Conservation (phyloP, 2,888 invertebrate genomes). For the Pandemis corylana region DNA sequence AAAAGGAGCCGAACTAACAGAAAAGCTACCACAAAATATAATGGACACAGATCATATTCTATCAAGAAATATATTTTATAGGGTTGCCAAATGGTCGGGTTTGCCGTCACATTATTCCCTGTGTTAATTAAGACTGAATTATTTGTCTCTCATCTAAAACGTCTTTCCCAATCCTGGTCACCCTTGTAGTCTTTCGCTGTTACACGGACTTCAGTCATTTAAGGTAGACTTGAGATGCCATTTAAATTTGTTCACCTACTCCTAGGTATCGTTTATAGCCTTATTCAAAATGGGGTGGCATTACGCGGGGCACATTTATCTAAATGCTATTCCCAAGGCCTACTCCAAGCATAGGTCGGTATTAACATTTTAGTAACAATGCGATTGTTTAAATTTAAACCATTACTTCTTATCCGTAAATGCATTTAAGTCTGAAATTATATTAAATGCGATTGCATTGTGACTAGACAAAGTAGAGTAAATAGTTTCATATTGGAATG, state of each 20-base stretch:
- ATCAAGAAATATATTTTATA: background rate
- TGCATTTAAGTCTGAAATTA: slow-evolving; percentile 14
- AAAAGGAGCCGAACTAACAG: background rate
- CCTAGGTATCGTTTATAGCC: slow-evolving; percentile 28
- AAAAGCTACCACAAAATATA: background rate
- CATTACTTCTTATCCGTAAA: slow-evolving; percentile 42
- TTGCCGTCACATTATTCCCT: background rate
- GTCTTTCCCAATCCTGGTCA: background rate
- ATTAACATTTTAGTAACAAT: slow-evolving; percentile 19
- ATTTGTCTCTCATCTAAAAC: too few relatives aligned
- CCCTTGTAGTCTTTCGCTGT: background rate
- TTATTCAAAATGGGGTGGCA: slow-evolving; percentile 48
- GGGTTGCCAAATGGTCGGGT: background rate
- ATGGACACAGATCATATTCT: slow-evolving; percentile 3
- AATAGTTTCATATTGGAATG: slow-evolving; percentile 51
- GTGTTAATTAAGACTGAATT: too few relatives aligned
- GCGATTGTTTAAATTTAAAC: slow-evolving; percentile 47
- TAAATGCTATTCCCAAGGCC: slow-evolving; percentile 59
- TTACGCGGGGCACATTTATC: slow-evolving; percentile 54
- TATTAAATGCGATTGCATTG: slow-evolving; percentile 49
- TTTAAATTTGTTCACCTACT: slow-evolving; percentile 21
- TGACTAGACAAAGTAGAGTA: slow-evolving; percentile 60
- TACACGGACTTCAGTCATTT: background rate
- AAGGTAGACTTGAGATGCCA: slow-evolving; percentile 3
- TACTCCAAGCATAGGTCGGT: slow-evolving; percentile 64